Percentiles rank a stretch among this genome's conserved stretches.
These are phyloP conservation scores for Idaea straminata DNA, from an alignment of 2,888 invertebrate species.

Conservation along the genomic window DNA sequence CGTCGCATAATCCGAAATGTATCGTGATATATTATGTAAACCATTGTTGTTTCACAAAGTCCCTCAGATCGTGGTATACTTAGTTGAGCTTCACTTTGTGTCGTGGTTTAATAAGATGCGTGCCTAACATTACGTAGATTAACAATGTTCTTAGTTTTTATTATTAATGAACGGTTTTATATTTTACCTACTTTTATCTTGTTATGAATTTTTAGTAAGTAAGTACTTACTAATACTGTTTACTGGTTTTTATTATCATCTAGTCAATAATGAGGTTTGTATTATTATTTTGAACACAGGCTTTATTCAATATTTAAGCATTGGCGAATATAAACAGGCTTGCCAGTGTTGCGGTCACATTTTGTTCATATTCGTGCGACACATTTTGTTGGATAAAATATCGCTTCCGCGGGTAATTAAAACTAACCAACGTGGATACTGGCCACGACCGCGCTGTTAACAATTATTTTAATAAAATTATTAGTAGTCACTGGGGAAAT, in stretches of 20 bases:
- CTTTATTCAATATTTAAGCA: constrained; percentile 37
- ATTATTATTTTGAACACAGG: constrained; percentile 3
- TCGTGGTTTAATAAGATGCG: not conserved
- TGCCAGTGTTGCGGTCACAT: constrained; percentile 47
- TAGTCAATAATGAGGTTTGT: not conserved
- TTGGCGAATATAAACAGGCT: constrained; percentile 33
- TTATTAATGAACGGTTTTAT: not conserved
- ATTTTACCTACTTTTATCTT: not conserved
- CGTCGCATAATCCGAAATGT: constrained; percentile 39
- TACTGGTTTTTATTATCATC: not conserved
- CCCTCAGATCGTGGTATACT: not conserved
- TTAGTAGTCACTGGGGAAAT: constrained; percentile 57
- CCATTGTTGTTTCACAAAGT: constrained; percentile 18
- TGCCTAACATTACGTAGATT: not conserved
- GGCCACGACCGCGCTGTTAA: constrained; percentile 48
- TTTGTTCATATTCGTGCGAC: constrained; percentile 50
- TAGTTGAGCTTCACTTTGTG: not conserved
- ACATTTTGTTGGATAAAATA: constrained; percentile 61
- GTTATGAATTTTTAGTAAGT: not conserved
- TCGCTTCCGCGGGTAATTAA: constrained; percentile 64
- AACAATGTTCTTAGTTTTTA: not conserved
- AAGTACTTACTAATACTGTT: too few relatives aligned
- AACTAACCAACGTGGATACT: constrained; percentile 55
- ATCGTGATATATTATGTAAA: constrained; percentile 24
- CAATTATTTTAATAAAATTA: constrained; percentile 63